phyloP scores from a whole-genome alignment of 2,797 vertebrate species.

The Thamnophis elegans region DNA sequence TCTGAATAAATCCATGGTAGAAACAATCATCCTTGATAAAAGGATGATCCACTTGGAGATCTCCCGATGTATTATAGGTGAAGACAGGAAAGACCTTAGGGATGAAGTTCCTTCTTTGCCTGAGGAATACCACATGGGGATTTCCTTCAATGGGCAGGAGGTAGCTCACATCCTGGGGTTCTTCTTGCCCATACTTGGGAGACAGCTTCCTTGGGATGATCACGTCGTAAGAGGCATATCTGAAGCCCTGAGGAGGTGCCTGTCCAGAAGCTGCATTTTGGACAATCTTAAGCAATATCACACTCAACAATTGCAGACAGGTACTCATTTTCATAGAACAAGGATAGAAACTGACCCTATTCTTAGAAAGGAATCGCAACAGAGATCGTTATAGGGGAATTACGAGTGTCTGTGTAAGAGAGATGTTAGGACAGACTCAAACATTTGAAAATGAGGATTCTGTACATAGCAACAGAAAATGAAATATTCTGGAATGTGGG shows the following conservation, averaged over 20 bases:
- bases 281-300: neutral
- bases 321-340: neutral
- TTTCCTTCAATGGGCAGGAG: neutral
- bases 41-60: too few species aligned
- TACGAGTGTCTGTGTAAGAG: too few species aligned
- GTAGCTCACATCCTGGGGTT: neutral
- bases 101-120: neutral
- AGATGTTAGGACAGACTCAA: too few species aligned
- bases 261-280: conserved; percentile 11
- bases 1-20: too few species aligned
- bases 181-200: neutral
- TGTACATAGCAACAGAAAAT: too few species aligned
- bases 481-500: too few species aligned
- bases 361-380: neutral
- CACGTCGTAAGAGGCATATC: neutral
- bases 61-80: neutral
- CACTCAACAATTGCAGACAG: neutral
- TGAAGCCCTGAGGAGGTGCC: neutral
- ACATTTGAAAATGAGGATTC: too few species aligned
- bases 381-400: too few species aligned
- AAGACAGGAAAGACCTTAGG: neutral
- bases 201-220: neutral
- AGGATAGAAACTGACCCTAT: neutral
- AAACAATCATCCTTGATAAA: too few species aligned
- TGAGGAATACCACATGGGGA: neutral